Base-by-base conservation (phyloP, 2,888 invertebrate genomes). In the Boloria selene region DNA sequence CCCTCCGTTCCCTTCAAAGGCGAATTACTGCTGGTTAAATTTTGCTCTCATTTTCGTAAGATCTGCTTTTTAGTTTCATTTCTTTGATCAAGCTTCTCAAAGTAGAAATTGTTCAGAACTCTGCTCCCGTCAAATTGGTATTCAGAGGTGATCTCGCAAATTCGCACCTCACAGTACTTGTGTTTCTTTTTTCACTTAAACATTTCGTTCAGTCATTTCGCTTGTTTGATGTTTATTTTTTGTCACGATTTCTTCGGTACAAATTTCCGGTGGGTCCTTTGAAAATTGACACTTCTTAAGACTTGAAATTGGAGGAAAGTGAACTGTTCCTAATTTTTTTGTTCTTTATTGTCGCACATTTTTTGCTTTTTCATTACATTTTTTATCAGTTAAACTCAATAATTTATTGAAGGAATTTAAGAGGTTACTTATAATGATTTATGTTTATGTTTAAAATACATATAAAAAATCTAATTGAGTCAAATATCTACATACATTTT, bases 1-100 rank as follows among this genome's bases (percentile, higher is more conserved):
- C 63, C 88, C 79, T 86, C 75, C 72, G 83, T 80, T 82, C 85
- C 86, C 82, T 83, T 89, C 89, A 90, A 91, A 90, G 88, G 87
- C 79, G 87, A 89, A 90, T 90, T 89, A 89, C 86, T 83, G 85
- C 84, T 87, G 88, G 87, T 88, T 88, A 88, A 91, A 90, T 90
- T n/a, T 90, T 87, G 85, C 14, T 45, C 87, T 88, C 87, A 84
- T 86, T 90, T 86, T 85, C 85, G 79, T 82, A 77, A 83, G 79
- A 83, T 83, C 83, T 84, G 88, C 85, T 90, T 90, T 90, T 90
- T 88, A 90, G 88, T 88, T 90, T 85, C 81, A 86, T 88, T 90
- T 90, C 89, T 91, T 90, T 91, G 91, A 91, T 90, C 88, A 90
- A 84, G 82, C 83, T 76, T 77, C 79, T 86, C 85, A 84, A 84